Base-by-base conservation (phyloP, 2,113 vertebrate genomes). In the Anthoscopus minutus region DNA sequence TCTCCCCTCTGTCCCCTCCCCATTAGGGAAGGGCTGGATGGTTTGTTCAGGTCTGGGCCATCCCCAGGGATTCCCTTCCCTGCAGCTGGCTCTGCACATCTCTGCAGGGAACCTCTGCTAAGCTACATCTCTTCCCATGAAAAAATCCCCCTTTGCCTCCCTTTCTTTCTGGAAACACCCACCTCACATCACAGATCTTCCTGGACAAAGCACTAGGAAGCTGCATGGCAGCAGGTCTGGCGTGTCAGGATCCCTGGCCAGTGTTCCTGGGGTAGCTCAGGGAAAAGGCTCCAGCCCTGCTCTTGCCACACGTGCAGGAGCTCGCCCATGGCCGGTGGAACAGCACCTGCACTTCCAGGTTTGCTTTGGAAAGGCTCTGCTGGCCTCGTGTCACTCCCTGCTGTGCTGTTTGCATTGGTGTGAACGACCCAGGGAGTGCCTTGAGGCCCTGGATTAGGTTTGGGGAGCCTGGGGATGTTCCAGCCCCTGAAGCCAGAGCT, bases 311-410 rank as follows among this genome's bases (percentile, higher is more conserved):
- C 48, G 12, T 47, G 30, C 14, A 44, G 31, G 42, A 73, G 45
- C 53, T 16, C 1, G 4, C 7, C 35, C 27, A 3, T 5, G 7
- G 1, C 6, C 2, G 38, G 44, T 28, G 38, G 72, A 38, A 13
- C 38, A 9, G 0, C 0, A 4, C 37, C 81, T 38, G 27, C 37
- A 0, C 31, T 45, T 53, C 67, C 64, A 81, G n/a, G 10, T 20
- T 57, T 86, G 48, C 58, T 86, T 27, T 77, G 81, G 77, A 64
- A 56, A 42, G 67, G 53, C 35, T 82, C 61, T 84, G 35, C 60
- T 7, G 4, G 3, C 40, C 35, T 27, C 10, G 13, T 85, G 79
- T 50, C 45, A 0, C 54, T 87, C 37, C 15, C 21, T 84, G 57
- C 23, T 2, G 0, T 54, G 53, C 57, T 6, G 1, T 33, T 42